Base-by-base conservation (phyloP, 2,888 invertebrate species). In the Trichopria drosophilae region DNA sequence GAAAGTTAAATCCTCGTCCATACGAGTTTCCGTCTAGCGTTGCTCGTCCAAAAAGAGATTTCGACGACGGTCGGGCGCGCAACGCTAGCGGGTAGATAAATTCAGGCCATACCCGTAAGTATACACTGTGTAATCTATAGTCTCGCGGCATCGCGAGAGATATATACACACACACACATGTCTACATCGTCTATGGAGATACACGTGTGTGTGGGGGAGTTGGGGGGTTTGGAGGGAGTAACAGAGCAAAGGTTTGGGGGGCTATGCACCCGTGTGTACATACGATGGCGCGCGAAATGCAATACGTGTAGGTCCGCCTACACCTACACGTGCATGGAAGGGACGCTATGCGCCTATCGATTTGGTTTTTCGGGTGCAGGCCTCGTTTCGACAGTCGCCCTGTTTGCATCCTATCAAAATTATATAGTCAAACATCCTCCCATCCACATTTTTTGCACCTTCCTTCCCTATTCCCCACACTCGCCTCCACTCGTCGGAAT, bases 361-460 rank as follows among this genome's bases (percentile, higher is more conserved):
- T 73, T 72, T 64, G 69, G 66, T 70, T 72, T 72, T 73, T 72
- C 69, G 69, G 70, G 65, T 68, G 68, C 69, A 67, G 67, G 67
- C 66, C 68, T 71, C 67, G 68, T 71, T 71, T 68, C 68, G 67
- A 59, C 61, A 60, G 54, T 60, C 57, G 57, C 53, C 20, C 6
- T 10, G 26, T n/a, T 26, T 56, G 54, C 52, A 56, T 50, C 58
- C 59, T 56, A 60, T 60, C 57, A 52, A 58, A 60, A 60, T 60
- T 60, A 56, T 55, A 53, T 54, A 20, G 15, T n/a, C n/a, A n/a
- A n/a, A n/a, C n/a, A n/a, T n/a, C n/a, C n/a, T n/a, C n/a, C n/a
- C n/a, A n/a, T n/a, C n/a, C n/a, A n/a, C n/a, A n/a, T n/a, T n/a
- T n/a, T n/a, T n/a, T n/a, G n/a, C n/a, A n/a, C n/a, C n/a, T n/a